Evolutionary conservation across 2,888 invertebrate species (phyloP), one percentile per base, ranked within the genome.

Genomic region (Melanchra persicariae): DNA sequence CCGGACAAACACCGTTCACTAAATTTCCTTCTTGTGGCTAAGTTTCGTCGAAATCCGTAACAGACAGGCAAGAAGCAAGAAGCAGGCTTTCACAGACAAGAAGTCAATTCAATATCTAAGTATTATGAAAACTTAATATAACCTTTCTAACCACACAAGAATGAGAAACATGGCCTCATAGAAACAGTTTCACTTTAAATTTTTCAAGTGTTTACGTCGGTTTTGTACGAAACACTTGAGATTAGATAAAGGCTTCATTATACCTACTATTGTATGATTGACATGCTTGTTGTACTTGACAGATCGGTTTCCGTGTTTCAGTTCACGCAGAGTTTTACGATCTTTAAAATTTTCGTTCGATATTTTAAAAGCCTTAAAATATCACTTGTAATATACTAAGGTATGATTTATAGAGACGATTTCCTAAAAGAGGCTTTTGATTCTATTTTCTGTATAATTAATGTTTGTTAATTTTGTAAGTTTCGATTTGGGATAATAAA

Each of bases 201-300:
- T 68, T 57, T 58, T 82, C 58, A 76, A 83, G 83, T 83, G 83
- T 84, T 82, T 79, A 74, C 71, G 47, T 65, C 37, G 64, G 30
- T 45, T 57, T 72, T 66, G 55, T 49, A 63, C 63, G 43, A 69
- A 64, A 52, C 55, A 79, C 85, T 82, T 63, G 45, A 82, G 83
- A 83, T 84, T 24, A 83, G 85, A 83, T 83, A 76, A 63, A 67
- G 47, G 43, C 64, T 82, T 68, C 66, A 65, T 71, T 72, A 72
- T 52, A 47, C 72, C 34, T 52, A 47, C 72, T 37, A 43, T 75
- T 59, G 61, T 72, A 37, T 65, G 79, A 84, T 79, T 78, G 82
- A 79, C 79, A 79, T 37, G 58, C 49, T 66, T 67, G 49, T 70
- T 65, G 37, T 67, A 66, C 62, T 78, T 82, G 81, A 81, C 79